A percentile compares a stretch with the other conserved stretches of the same genome.
phyloP scores from a whole-genome alignment of 1,140 invertebrate genomes.

The Pseudomyrmex dendroicus region DNA sequence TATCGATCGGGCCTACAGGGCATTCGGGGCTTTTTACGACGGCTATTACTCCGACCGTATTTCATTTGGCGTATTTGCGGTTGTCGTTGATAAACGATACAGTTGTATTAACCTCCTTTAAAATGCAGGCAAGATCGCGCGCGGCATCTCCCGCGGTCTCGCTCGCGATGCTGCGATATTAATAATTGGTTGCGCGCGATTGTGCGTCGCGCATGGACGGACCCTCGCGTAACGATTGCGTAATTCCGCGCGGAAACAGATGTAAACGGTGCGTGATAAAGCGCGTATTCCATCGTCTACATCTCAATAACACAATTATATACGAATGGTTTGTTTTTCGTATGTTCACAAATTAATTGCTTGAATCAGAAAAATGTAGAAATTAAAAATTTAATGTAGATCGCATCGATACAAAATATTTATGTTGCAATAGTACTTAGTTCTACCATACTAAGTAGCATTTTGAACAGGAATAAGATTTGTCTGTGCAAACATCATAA shows the following conservation, averaged over 20 bases:
- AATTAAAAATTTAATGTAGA: no score
- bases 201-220: slow-evolving; percentile 32
- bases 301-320: slow-evolving; percentile 14
- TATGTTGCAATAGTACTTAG: no score
- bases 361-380: not conserved
- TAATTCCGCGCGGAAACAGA: slow-evolving; percentile 57
- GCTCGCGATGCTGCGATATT: slow-evolving; percentile 60
- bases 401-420: no score
- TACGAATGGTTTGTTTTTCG: not conserved
- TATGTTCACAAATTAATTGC: not conserved
- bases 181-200: slow-evolving; percentile 63
- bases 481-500: no score
- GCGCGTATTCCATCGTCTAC: not conserved
- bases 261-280: slow-evolving; percentile 13
- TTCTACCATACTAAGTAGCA: no score
- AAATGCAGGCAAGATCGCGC: slow-evolving; percentile 43
- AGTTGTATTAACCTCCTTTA: slow-evolving; percentile 72
- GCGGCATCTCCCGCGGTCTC: slow-evolving; percentile 18
- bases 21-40: slow-evolving; percentile 69
- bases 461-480: no score
- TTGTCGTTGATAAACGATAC: slow-evolving; percentile 77
- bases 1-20: slow-evolving; percentile 74
- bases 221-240: slow-evolving; percentile 62
- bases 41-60: slow-evolving; percentile 74
- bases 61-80: slow-evolving; percentile 74